phyloP scores from a whole-genome alignment of 2,888 invertebrate genomes.

The Marasmarcha lunaedactyla region DNA sequence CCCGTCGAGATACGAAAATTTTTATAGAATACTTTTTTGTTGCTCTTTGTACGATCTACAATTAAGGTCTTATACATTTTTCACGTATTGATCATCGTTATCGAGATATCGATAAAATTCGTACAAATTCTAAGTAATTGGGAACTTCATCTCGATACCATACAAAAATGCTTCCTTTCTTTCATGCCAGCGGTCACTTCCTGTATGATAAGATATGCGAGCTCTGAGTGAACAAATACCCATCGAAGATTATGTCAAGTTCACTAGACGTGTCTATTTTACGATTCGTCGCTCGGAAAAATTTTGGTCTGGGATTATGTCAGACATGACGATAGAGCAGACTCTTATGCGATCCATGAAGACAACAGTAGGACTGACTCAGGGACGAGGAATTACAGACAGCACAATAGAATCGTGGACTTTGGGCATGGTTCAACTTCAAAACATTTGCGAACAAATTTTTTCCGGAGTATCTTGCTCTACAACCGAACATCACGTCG shows the following conservation, averaged over 20 bases:
- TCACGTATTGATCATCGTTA: too few relatives aligned
- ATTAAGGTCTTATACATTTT: too few relatives aligned
- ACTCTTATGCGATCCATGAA: conserved; percentile 5
- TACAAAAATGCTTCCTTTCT: conserved; percentile 25
- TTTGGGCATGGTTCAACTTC: not conserved
- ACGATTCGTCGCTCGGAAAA: conserved; percentile 20
- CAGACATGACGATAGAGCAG: conserved; percentile 17
- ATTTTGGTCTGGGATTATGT: conserved; percentile 18
- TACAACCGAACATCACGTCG: conserved; percentile 5
- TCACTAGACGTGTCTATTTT: conserved; percentile 19
- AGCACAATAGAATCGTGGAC: conserved; percentile 1
- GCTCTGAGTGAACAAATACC: conserved; percentile 20
- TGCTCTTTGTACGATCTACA: too few relatives aligned
- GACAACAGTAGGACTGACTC: conserved; percentile 1
- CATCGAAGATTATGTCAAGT: conserved; percentile 9
- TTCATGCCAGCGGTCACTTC: conserved; percentile 17
- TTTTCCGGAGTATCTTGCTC: not conserved
- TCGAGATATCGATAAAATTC: too few relatives aligned
- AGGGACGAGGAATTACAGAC: conserved; percentile 4
- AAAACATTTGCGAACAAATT: not conserved
- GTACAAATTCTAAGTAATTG: too few relatives aligned
- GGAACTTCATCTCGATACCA: too few relatives aligned
- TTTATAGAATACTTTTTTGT: too few relatives aligned
- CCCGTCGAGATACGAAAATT: too few relatives aligned
- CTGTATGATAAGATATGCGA: conserved; percentile 26